phyloP scores from a whole-genome alignment of 2,797 vertebrate species.

The Sarcophilus harrisii region DNA sequence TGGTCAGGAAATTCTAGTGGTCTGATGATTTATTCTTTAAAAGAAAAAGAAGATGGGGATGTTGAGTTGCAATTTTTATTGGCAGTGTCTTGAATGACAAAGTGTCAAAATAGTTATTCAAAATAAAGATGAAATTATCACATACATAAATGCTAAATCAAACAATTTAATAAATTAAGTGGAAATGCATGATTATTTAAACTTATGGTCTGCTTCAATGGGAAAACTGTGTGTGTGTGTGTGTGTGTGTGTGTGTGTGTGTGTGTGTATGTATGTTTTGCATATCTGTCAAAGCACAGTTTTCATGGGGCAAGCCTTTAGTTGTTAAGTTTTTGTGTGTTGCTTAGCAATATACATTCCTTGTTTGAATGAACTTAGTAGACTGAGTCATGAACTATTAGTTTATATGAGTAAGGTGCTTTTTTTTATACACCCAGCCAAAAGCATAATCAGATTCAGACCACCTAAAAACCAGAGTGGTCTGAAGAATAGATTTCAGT shows the following conservation, averaged over 20 bases:
- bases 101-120: background rate
- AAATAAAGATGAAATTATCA: background rate
- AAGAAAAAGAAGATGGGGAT: background rate
- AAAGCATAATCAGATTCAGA: conserved; percentile 59
- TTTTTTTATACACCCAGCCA: conserved; percentile 49
- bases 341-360: conserved; percentile 74
- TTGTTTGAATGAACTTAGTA: conserved; percentile 63
- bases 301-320: conserved; percentile 50
- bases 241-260: too few species aligned
- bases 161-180: background rate
- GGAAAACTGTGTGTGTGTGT: too few species aligned
- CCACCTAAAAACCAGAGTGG: conserved; percentile 55
- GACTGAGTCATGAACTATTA: conserved; percentile 74
- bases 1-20: background rate
- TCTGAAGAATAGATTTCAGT: conserved; percentile 51
- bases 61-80: background rate
- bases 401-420: conserved; percentile 67
- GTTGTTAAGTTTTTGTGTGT: conserved; percentile 62
- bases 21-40: background rate
- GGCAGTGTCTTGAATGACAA: background rate
- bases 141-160: background rate
- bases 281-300: conserved; percentile 46
- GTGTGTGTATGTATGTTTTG: background rate
- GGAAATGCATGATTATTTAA: background rate
- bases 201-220: background rate